These are phyloP conservation scores for Echiichthys vipera DNA, from an alignment of 2,797 vertebrate genomes.

Conservation along the genomic window DNA sequence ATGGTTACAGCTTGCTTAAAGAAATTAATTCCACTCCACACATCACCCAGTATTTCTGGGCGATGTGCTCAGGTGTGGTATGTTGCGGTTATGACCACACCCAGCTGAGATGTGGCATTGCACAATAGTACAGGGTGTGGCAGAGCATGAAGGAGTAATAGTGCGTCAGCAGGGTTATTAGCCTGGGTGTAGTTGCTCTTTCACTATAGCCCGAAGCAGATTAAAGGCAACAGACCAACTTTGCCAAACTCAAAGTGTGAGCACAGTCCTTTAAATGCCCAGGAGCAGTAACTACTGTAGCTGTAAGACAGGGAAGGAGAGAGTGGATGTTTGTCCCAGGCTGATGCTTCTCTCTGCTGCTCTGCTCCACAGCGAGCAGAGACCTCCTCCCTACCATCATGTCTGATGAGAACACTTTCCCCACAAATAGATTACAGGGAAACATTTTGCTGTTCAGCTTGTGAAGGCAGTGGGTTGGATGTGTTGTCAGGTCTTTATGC, in stretches of 20 bases:
- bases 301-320: not conserved
- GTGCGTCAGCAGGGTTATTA: not conserved
- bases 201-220: not conserved
- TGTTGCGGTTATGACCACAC: not conserved
- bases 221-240: not conserved
- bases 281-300: not conserved
- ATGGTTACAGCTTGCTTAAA: not conserved
- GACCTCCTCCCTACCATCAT: not conserved
- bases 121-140: not conserved
- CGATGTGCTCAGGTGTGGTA: not conserved
- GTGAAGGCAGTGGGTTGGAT: slow-evolving; percentile 1
- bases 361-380: too few species aligned
- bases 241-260: too few species aligned
- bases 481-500: not conserved
- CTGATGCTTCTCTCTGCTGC: not conserved
- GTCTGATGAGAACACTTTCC: slow-evolving; percentile 14
- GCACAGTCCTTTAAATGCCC: not conserved
- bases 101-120: not conserved
- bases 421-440: slow-evolving; percentile 28
- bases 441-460: slow-evolving; percentile 24
- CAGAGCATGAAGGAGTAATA: not conserved
- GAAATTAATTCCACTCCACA: not conserved
- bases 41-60: not conserved
- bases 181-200: not conserved
- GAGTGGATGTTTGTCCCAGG: not conserved